Evolutionary conservation across 2,113 vertebrate genomes (phyloP).

Genomic region (Solenodon paradoxus): DNA sequence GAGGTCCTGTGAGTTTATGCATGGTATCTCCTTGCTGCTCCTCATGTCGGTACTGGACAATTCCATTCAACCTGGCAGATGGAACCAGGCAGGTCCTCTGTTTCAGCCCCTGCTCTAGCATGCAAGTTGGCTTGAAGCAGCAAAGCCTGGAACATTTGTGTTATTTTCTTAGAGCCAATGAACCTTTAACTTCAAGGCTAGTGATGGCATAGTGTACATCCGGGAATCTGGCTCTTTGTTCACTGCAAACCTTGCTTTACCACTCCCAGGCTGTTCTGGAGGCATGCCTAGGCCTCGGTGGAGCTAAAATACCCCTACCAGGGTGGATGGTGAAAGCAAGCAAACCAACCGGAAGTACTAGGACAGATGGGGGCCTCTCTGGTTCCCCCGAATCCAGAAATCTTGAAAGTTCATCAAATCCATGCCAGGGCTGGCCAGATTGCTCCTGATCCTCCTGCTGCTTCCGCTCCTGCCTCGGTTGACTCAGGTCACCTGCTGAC

Average conservation of each 20-base stretch:
- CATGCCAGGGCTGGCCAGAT: neutral
- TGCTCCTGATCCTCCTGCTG: neutral
- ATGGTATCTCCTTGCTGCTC: neutral
- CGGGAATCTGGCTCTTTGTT: neutral
- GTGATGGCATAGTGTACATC: neutral
- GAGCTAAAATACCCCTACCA: neutral
- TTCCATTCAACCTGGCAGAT: no score
- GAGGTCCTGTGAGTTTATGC: neutral
- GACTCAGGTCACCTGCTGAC: neutral
- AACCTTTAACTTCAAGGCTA: neutral
- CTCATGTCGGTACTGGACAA: fast-evolving
- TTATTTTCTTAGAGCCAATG: neutral
- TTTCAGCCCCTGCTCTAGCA: no score
- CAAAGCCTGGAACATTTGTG: neutral
- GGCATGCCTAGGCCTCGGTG: no score
- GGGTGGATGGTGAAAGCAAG: neutral
- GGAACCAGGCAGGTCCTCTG: neutral
- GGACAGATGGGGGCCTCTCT: neutral
- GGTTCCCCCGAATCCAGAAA: neutral
- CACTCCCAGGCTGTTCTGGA: no score
- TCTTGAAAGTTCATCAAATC: neutral
- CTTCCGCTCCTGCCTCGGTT: neutral
- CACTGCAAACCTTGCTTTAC: neutral
- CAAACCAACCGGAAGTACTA: fast-evolving
- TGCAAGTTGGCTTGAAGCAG: neutral